Evolutionary conservation across 2,888 invertebrate genomes (phyloP).

Genomic region (Lydus trimaculatus): DNA sequence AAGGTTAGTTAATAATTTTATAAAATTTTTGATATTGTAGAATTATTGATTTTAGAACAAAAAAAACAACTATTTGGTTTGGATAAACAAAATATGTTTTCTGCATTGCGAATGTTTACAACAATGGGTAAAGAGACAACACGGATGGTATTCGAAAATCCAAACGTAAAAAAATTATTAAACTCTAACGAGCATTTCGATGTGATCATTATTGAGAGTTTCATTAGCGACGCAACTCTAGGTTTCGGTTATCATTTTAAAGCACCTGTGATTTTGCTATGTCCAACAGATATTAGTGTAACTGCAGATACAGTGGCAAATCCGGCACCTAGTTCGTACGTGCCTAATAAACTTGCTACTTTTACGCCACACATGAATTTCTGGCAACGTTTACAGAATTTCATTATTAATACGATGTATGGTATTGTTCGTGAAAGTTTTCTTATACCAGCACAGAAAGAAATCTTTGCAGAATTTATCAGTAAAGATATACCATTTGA

Average conservation of each 20-base stretch:
- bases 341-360: conserved; percentile 26
- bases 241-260: conserved; percentile 40
- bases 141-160: conserved; percentile 43
- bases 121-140: conserved; percentile 23
- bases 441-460: conserved; percentile 36
- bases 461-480: conserved; percentile 43
- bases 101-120: background rate
- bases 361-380: conserved; percentile 59
- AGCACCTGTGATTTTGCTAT: conserved; percentile 41
- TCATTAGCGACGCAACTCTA: conserved; percentile 47
- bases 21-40: background rate
- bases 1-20: conserved; percentile 26
- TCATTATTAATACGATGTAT: conserved; percentile 51
- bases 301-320: conserved; percentile 43
- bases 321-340: conserved; percentile 40
- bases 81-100: background rate
- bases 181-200: conserved; percentile 46
- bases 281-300: conserved; percentile 36
- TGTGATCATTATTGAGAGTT: conserved; percentile 48
- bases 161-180: conserved; percentile 43
- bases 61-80: conserved; percentile 5
- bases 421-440: conserved; percentile 31
- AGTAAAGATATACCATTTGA: conserved; percentile 40
- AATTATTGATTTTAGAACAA: background rate
- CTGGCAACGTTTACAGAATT: conserved; percentile 63